A percentile compares a stretch with the other conserved stretches of the same genome.
These are phyloP conservation scores for Gnatocerus cornutus DNA, from an alignment of 2,888 invertebrate species.

Conservation along the genomic window DNA sequence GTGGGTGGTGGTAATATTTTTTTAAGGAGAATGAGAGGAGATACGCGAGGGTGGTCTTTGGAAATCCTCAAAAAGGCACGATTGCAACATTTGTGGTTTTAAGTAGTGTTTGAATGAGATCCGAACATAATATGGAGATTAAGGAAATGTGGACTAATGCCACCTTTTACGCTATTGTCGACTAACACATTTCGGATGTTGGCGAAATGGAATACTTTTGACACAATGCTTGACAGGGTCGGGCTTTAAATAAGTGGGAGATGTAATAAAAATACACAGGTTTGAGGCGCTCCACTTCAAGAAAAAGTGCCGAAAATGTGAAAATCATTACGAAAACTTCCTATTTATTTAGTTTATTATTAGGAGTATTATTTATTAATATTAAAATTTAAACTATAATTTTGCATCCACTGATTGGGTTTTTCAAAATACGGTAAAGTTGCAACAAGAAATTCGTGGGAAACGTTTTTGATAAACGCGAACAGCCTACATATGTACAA, in stretches of 20 bases:
- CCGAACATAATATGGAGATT: constrained; percentile 43
- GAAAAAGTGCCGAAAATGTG: too few relatives aligned
- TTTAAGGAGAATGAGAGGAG: constrained; percentile 24
- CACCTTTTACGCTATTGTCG: constrained; percentile 40
- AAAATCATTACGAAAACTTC: too few relatives aligned
- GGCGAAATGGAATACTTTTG: constrained; percentile 39
- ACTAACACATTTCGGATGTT: constrained; percentile 43
- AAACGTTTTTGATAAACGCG: too few relatives aligned
- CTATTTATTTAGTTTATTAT: too few relatives aligned
- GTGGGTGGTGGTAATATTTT: constrained; percentile 40
- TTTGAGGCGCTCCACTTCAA: too few relatives aligned
- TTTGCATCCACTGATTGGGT: too few relatives aligned
- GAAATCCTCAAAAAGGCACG: constrained; percentile 44
- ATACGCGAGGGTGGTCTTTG: constrained; percentile 40
- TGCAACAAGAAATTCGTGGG: too few relatives aligned
- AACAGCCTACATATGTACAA: too few relatives aligned
- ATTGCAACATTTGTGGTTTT: constrained; percentile 43
- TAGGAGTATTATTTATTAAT: too few relatives aligned
- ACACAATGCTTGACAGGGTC: constrained; percentile 24
- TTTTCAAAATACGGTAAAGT: too few relatives aligned
- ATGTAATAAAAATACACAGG: neutral
- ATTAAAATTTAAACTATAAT: too few relatives aligned
- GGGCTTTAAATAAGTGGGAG: constrained; percentile 27
- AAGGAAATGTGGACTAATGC: constrained; percentile 45
- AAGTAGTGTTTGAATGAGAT: constrained; percentile 32